Base-by-base conservation (phyloP, 2,888 invertebrate genomes). In the Harmothoe impar region DNA sequence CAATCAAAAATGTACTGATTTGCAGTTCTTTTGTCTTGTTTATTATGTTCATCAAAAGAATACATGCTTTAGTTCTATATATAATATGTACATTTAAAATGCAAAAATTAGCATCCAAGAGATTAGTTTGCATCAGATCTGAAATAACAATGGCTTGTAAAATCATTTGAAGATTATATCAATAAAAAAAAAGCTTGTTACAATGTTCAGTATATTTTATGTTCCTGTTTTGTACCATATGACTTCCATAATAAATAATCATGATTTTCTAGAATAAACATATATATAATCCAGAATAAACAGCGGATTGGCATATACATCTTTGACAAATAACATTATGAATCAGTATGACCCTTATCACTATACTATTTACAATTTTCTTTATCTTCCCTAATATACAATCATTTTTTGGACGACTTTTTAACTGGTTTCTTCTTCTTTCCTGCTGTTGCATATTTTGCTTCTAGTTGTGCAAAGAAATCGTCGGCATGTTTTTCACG, bases 381-480 rank as follows among this genome's bases (percentile, higher is more conserved):
- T n/a, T n/a, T n/a, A n/a, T n/a, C n/a, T n/a, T n/a, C 62, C 20
- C 62, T n/a, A 62, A n/a, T n/a, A 12, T 20, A 20, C 20, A 3
- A 20, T 62, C 62, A 62, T 15, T 62, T 62, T 62, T 62, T 62
- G 7, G 23, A n/a, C 23, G 23, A 29, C 31, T 72, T 81, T 81
- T 33, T 81, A 0, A 0, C 20, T 12, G 35, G 3, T n/a, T 92
- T 92, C 62, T 92, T 91, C 20, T n/a, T 92, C 62, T 93, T 93
- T 15, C 81, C 52, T 10, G 93, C 93, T 62, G 94, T 89, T 0
- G 93, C 93, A 92, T 95, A 95, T 95, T 98, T 98, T 7, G 97
- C 97, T 93, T 97, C 97, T 89, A 98, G 96, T 88, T 97, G 96
- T 93, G 97, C 97, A 94, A 98, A 97, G 91, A 98, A 97, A 23